Base-by-base conservation (phyloP, 1,140 invertebrate species). In the Drosophila murphyi region DNA sequence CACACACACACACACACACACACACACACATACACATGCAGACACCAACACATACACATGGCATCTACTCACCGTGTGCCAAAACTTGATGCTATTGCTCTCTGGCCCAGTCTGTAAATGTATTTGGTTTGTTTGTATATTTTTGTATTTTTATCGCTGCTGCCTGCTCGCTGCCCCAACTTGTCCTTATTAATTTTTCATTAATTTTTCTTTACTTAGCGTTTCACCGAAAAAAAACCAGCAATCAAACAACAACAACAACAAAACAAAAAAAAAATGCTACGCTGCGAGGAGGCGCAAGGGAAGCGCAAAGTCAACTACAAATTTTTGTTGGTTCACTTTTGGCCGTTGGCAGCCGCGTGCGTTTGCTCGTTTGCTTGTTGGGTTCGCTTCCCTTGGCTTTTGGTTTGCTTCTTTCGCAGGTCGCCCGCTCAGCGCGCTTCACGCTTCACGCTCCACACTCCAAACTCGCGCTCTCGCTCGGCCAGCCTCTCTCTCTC, bases 221-320 rank as follows among this genome's bases (percentile, higher is more conserved):
- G 52, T 78, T 70, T 48, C 60, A 79, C 77, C 76, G 76, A 82
- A 75, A 82, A 74, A 76, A 61, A 63, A 20, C 20, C 1, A 20
- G n/a, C 51, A 78, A 65, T 62, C 37, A 8, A 60, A 76, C 20
- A 20, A 20, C 20, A 20, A 20, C 20, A 20, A 20, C 20, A 20
- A 20, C 0, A 73, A 79, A 69, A 45, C n/a, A 28, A 48, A 60
- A 59, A 39, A 55, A 45, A 68, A 41, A 72, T n/a, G 32, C 51
- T 37, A 39, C 62, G 65, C 55, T 45, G 62, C 51, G 31, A 68
- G 41, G 39, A 41, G 63, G 41, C 43, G 60, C 43, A 45, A 37
- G 39, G 55, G 28, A 64, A 65, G 56, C 55, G 61, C 34, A 72
- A 74, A 68, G 68, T 76, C 76, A 78, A 67, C 68, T 68, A 73